phyloP scores from a whole-genome alignment of 2,113 vertebrate species.

The Butorides virescens region DNA sequence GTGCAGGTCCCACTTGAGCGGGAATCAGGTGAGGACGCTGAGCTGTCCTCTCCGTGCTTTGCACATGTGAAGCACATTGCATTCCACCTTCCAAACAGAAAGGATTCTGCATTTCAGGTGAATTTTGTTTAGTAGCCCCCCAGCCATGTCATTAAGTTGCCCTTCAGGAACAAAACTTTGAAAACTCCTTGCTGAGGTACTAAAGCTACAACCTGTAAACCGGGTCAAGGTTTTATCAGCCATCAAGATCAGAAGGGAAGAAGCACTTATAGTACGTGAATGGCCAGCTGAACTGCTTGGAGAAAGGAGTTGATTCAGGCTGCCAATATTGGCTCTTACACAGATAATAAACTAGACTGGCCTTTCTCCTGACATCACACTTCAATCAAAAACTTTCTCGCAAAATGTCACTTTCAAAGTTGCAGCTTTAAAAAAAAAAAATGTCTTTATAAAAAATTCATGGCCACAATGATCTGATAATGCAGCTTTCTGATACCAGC shows the following conservation, averaged over 20 bases:
- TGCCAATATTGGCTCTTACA: neutral
- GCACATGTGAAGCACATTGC: rapidly evolving
- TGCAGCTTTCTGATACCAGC: conserved; percentile 86
- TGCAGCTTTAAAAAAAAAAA: conserved; percentile 66
- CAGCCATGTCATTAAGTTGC: neutral
- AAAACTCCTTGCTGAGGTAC: neutral
- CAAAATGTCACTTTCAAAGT: conserved; percentile 86
- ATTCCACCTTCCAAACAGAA: neutral
- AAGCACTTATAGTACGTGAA: neutral
- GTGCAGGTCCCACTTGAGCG: rapidly evolving
- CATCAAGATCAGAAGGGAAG: neutral
- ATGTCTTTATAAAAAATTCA: conserved; percentile 87
- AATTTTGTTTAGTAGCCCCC: neutral
- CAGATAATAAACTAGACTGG: conserved; percentile 59
- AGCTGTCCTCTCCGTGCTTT: neutral
- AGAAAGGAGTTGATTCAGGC: conserved; percentile 17
- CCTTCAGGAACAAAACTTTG: neutral
- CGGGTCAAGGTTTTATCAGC: neutral
- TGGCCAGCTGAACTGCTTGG: neutral
- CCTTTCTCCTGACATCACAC: conserved; percentile 73
- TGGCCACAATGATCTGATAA: conserved; percentile 85
- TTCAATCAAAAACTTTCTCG: conserved; percentile 76
- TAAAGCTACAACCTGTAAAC: neutral
- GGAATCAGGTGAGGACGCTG: neutral
- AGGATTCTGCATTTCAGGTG: neutral